Conservation (phyloP, 2,888 invertebrate species). For the Drosophila histrio region DNA sequence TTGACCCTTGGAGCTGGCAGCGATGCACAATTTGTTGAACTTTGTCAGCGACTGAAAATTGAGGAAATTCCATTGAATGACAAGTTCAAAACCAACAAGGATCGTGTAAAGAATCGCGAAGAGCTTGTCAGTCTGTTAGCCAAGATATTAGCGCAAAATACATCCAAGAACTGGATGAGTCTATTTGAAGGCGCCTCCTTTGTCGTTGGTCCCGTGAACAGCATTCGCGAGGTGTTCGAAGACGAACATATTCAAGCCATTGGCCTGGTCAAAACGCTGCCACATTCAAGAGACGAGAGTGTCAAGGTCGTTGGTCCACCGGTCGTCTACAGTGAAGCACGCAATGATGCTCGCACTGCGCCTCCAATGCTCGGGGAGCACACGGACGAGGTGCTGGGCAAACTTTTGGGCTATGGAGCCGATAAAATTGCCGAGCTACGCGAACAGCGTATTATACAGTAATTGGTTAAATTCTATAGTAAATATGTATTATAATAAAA, state of each 20-base stretch:
- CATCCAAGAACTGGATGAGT: constrained; percentile 90
- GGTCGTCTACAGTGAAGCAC: constrained; percentile 90
- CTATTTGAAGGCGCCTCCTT: constrained; percentile 90
- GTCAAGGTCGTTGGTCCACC: constrained; percentile 94
- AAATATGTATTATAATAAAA: not conserved
- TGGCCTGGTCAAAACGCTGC: constrained; percentile 89
- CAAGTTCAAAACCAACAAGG: constrained; percentile 89
- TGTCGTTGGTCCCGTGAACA: constrained; percentile 96
- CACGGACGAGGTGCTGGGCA: constrained; percentile 90
- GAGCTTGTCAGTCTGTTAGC: constrained; percentile 88
- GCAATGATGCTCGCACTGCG: constrained; percentile 88
- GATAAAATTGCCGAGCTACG: constrained; percentile 85
- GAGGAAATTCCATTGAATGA: constrained; percentile 87
- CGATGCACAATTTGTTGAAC: constrained; percentile 90
- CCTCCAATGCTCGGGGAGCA: constrained; percentile 96
- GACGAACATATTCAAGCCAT: constrained; percentile 93
- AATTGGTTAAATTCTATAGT: not conserved
- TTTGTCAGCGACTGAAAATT: constrained; percentile 88
- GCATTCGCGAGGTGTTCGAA: constrained; percentile 92
- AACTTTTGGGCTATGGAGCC: constrained; percentile 87
- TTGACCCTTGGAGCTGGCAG: constrained; percentile 95
- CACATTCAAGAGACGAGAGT: constrained; percentile 88
- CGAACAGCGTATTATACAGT: constrained; percentile 76
- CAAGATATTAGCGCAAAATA: constrained; percentile 86
- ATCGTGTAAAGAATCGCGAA: constrained; percentile 90